These are phyloP conservation scores for Agrotis ipsilon DNA, from an alignment of 2,888 invertebrate species.

Conservation along the genomic window DNA sequence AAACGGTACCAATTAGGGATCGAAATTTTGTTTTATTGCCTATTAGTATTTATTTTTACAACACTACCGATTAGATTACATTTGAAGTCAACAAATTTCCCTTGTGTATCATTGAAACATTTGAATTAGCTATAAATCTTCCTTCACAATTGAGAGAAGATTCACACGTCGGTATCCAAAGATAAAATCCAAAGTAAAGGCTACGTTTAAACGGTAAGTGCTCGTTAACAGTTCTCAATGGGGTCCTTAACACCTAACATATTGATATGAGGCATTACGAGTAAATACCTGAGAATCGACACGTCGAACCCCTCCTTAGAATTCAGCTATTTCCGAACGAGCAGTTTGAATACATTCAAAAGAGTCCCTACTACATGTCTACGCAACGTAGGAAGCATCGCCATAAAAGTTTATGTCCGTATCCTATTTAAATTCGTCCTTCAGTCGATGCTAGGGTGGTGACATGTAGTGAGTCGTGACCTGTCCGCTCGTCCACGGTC, in stretches of 20 bases:
- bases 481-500: constrained; percentile 79
- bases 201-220: constrained; percentile 34
- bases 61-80: constrained; percentile 10
- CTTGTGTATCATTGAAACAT: not conserved
- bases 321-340: constrained; percentile 13
- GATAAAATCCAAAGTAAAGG: constrained; percentile 33
- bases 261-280: constrained; percentile 23
- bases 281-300: constrained; percentile 11
- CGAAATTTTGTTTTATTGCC: constrained; percentile 15
- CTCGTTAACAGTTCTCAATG: constrained; percentile 38
- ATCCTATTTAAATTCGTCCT: constrained; percentile 53
- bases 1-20: constrained; percentile 8
- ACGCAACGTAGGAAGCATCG: constrained; percentile 23
- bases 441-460: constrained; percentile 57
- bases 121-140: not conserved
- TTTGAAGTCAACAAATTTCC: constrained; percentile 12
- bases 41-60: constrained; percentile 12
- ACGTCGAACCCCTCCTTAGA: not conserved
- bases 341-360: constrained; percentile 11
- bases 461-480: constrained; percentile 80
- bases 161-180: constrained; percentile 25
- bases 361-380: constrained; percentile 21
- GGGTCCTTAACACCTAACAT: constrained; percentile 19
- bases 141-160: constrained; percentile 14
- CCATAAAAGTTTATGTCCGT: constrained; percentile 43